Evolutionary conservation across 2,113 vertebrate genomes (phyloP).

Genomic region (Dromaius novaehollandiae): DNA sequence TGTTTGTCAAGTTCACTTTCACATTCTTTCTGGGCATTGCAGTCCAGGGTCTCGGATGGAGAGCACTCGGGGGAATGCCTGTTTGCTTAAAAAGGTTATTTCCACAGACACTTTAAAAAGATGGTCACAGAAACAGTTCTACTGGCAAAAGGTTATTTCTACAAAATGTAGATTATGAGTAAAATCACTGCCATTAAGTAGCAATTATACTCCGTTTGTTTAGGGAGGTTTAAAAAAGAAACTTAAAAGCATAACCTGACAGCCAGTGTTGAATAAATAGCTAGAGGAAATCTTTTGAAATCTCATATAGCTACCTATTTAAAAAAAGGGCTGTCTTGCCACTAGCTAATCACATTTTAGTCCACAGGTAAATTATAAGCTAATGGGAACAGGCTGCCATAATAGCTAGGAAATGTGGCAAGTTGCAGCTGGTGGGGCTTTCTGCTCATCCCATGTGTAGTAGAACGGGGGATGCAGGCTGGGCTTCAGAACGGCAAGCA

Average conservation of each 20-base stretch:
- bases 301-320: background rate
- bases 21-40: background rate
- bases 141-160: background rate
- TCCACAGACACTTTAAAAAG: background rate
- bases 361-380: background rate
- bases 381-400: background rate
- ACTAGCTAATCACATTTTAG: background rate
- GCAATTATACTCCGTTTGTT: background rate
- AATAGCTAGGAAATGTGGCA: background rate
- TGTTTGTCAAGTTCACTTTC: background rate
- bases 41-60: background rate
- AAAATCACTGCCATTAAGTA: background rate
- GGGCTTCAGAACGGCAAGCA: background rate
- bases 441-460: background rate
- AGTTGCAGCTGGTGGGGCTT: background rate
- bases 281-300: background rate
- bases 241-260: background rate
- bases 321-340: background rate
- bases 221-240: background rate
- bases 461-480: background rate
- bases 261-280: background rate
- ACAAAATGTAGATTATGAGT: background rate
- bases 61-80: background rate
- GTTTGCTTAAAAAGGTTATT: conserved; percentile 11
- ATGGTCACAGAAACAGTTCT: background rate